Conservation (phyloP, 2,888 invertebrate genomes). For the Shargacucullia verbasci region DNA sequence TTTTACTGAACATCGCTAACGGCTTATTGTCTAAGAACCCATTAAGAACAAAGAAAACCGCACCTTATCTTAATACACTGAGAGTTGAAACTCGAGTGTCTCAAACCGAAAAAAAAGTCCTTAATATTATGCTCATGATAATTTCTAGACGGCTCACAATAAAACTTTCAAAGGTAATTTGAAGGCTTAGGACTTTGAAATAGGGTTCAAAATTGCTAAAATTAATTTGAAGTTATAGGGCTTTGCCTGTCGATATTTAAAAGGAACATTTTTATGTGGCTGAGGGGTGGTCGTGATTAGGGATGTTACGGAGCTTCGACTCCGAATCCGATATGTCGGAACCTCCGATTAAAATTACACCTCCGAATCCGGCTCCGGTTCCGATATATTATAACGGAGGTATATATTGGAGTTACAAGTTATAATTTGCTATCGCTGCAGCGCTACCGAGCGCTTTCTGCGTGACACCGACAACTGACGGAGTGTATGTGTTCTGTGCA, state of each 20-base stretch:
- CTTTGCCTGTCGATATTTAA: slow-evolving; percentile 16
- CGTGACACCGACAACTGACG: too few species aligned
- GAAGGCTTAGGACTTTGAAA: neutral
- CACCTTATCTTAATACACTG: fast-evolving
- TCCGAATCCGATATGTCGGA: too few species aligned
- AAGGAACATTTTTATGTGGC: slow-evolving; percentile 37
- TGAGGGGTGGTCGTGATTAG: too few species aligned
- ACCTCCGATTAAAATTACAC: too few species aligned
- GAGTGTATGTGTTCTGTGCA: too few species aligned
- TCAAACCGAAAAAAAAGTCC: slow-evolving; percentile 25
- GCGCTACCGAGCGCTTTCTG: too few species aligned
- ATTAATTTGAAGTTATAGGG: slow-evolving; percentile 3
- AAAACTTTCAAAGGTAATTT: neutral
- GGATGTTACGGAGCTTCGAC: too few species aligned
- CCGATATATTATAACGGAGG: too few species aligned
- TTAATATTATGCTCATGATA: slow-evolving; percentile 37
- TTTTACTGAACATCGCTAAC: slow-evolving; percentile 26
- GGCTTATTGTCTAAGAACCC: slow-evolving; percentile 20
- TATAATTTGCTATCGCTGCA: too few species aligned
- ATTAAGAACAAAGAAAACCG: slow-evolving; percentile 8
- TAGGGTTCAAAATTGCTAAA: slow-evolving; percentile 13
- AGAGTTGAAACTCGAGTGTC: slow-evolving; percentile 13
- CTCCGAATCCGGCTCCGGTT: too few species aligned
- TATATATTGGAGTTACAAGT: too few species aligned
- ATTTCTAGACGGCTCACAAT: slow-evolving; percentile 23